Evolutionary conservation across 2,888 invertebrate genomes (phyloP).

Genomic region (Andrena fulva): DNA sequence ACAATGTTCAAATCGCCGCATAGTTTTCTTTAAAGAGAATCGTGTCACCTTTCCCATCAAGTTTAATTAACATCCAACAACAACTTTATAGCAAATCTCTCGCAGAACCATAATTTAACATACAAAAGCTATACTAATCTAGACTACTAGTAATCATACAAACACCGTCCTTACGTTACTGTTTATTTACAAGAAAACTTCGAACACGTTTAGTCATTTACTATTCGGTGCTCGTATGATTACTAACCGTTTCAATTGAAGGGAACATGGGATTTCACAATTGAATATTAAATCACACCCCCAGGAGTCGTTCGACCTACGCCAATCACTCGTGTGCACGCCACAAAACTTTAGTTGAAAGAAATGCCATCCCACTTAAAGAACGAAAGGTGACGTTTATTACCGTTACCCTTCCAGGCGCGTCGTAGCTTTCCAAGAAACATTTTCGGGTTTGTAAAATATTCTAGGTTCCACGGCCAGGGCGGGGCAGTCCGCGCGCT

Average conservation of each 20-base stretch:
- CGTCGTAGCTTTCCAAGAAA: neutral
- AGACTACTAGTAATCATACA: neutral
- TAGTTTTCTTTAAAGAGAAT: neutral
- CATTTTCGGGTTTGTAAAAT: neutral
- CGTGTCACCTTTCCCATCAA: neutral
- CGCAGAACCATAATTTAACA: neutral
- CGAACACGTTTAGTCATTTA: neutral
- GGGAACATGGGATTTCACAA: neutral
- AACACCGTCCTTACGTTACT: neutral
- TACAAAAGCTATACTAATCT: neutral
- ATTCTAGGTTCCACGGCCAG: constrained; percentile 10
- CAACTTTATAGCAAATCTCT: neutral
- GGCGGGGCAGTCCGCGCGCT: neutral
- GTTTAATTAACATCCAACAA: no score
- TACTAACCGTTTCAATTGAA: constrained; percentile 1
- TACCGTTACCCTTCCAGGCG: no score
- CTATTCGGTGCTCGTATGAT: neutral
- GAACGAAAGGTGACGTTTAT: neutral
- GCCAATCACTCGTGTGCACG: neutral
- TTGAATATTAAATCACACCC: neutral
- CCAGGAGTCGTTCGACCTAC: neutral
- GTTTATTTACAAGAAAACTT: constrained; percentile 8
- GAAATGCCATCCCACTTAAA: neutral
- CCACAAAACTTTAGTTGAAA: neutral
- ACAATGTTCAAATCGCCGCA: neutral